phyloP scores from a whole-genome alignment of 2,113 vertebrate genomes.

The Gavia stellata region DNA sequence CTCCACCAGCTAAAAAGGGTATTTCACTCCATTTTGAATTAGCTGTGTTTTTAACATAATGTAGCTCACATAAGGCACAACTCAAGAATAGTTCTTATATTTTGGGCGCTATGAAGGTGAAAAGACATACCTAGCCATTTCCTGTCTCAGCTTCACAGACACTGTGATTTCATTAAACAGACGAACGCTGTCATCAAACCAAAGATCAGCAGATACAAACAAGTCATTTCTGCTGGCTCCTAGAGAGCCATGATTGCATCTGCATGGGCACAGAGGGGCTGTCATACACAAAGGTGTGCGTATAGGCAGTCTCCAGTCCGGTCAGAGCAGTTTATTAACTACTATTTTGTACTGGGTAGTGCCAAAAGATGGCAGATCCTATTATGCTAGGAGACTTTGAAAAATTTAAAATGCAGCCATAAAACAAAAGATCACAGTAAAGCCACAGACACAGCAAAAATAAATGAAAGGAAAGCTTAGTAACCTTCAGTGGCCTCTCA shows the following conservation, averaged over 20 bases:
- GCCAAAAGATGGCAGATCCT: neutral
- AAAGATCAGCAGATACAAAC: slow-evolving; percentile 23
- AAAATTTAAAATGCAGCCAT: neutral
- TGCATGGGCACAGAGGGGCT: neutral
- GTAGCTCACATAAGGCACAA: neutral
- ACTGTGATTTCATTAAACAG: neutral
- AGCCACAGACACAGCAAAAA: neutral
- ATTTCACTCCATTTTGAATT: slow-evolving; percentile 20
- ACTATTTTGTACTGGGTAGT: neutral
- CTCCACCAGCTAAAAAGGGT: slow-evolving; percentile 17
- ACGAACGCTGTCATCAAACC: neutral
- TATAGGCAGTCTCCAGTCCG: neutral
- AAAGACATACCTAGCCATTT: neutral
- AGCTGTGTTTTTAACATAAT: slow-evolving; percentile 7
- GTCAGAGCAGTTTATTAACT: neutral
- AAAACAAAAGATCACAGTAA: neutral
- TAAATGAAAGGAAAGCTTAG: neutral
- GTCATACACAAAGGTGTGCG: neutral
- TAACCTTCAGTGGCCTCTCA: neutral
- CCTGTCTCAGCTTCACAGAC: neutral
- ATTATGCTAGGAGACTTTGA: neutral
- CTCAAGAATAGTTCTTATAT: neutral
- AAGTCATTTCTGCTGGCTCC: neutral
- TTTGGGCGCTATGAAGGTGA: neutral
- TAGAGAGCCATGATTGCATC: neutral